These are phyloP conservation scores for Drosophila setosimentum DNA, from an alignment of 2,888 invertebrate genomes.

Conservation along the genomic window DNA sequence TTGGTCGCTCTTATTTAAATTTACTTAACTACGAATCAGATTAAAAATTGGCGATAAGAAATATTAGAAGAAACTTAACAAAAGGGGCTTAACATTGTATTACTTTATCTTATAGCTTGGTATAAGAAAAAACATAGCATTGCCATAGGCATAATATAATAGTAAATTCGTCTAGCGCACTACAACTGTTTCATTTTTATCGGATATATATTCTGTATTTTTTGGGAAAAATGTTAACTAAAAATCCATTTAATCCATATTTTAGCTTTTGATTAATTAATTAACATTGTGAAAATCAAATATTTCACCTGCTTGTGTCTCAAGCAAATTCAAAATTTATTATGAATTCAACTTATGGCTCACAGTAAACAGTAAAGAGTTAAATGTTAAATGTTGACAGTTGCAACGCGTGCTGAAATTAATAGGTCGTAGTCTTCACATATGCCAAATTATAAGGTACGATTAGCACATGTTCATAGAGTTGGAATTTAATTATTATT, in stretches of 20 bases:
- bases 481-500: conserved; percentile 43
- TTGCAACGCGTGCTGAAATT: conserved; percentile 10
- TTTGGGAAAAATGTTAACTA: too few relatives aligned
- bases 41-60: too few relatives aligned
- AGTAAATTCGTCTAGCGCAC: too few relatives aligned
- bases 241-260: not conserved
- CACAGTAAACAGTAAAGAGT: not conserved
- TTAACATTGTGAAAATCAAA: not conserved
- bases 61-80: too few relatives aligned
- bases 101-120: too few relatives aligned
- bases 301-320: not conserved
- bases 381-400: not conserved
- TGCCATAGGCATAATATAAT: too few relatives aligned
- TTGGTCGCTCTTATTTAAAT: too few relatives aligned
- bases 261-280: not conserved
- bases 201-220: too few relatives aligned
- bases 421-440: conserved; percentile 4
- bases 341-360: not conserved
- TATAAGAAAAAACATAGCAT: too few relatives aligned
- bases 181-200: too few relatives aligned
- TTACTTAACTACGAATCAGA: too few relatives aligned
- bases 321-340: not conserved
- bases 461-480: conserved; percentile 1
- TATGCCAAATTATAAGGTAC: conserved; percentile 28
- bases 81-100: too few relatives aligned